Evolutionary conservation across 1,140 invertebrate genomes (phyloP).

Genomic region (Drosophila murphyi): DNA sequence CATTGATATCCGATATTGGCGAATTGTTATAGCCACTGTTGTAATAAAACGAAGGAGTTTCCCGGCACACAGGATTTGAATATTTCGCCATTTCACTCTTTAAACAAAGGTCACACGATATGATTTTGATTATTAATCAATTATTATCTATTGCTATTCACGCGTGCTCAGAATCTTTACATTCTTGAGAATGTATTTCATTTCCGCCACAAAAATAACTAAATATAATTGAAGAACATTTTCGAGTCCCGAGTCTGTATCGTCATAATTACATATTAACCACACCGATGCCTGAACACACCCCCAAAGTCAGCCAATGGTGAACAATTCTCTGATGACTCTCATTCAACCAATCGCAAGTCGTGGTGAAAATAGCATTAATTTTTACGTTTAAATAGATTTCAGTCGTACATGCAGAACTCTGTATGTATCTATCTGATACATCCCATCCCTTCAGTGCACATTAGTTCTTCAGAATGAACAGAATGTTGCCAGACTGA

Average conservation of each 20-base stretch:
- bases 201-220: constrained; percentile 19
- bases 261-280: constrained; percentile 6
- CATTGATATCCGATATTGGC: constrained; percentile 35
- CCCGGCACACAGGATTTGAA: constrained; percentile 27
- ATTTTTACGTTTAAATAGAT: background rate
- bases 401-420: background rate
- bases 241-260: background rate
- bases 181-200: constrained; percentile 18
- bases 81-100: constrained; percentile 43
- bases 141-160: background rate
- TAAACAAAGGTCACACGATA: background rate
- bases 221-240: constrained; percentile 15
- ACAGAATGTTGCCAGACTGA: background rate
- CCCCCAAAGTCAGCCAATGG: constrained; percentile 17
- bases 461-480: background rate
- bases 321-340: background rate
- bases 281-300: constrained; percentile 15
- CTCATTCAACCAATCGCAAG: constrained; percentile 17
- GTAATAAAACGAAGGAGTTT: constrained; percentile 32
- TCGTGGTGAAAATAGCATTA: constrained; percentile 16
- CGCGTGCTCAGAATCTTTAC: background rate
- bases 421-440: background rate
- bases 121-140: background rate
- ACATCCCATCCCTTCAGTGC: background rate
- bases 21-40: constrained; percentile 27